Evolutionary conservation across 2,113 vertebrate species (phyloP).

Genomic region (Clarias gariepinus): DNA sequence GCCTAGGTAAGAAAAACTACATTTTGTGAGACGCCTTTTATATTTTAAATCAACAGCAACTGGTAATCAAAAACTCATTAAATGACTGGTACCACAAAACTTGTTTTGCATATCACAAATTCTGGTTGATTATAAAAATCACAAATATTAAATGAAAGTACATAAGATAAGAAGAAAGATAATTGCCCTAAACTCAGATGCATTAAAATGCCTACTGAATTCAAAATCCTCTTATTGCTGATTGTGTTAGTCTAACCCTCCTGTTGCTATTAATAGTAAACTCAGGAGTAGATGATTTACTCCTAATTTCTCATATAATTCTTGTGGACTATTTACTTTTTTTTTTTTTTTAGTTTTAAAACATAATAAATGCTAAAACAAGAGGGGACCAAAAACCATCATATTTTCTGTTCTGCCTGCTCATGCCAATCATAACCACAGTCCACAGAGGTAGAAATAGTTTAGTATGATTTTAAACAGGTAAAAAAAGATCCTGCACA

Average conservation of each 20-base stretch:
- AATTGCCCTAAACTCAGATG: background rate
- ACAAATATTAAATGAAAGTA: background rate
- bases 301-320: background rate
- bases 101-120: background rate
- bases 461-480: constrained; percentile 35
- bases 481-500: constrained; percentile 29
- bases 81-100: constrained; percentile 28
- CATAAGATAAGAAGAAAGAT: background rate
- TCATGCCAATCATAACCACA: background rate
- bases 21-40: constrained; percentile 7
- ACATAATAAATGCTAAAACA: background rate
- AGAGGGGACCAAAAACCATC: background rate
- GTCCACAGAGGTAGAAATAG: constrained; percentile 12
- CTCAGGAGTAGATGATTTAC: background rate
- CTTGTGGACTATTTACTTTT: background rate
- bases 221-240: background rate
- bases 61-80: constrained; percentile 25
- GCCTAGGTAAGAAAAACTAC: background rate
- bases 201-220: background rate
- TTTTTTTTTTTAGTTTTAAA: background rate
- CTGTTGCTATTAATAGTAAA: background rate
- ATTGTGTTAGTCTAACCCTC: background rate
- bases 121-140: background rate
- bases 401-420: constrained; percentile 22
- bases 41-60: constrained; percentile 28